Evolutionary conservation across 2,888 invertebrate genomes (phyloP), one percentile per base, ranked within the genome.

Genomic region (Melinaea menophilus): DNA sequence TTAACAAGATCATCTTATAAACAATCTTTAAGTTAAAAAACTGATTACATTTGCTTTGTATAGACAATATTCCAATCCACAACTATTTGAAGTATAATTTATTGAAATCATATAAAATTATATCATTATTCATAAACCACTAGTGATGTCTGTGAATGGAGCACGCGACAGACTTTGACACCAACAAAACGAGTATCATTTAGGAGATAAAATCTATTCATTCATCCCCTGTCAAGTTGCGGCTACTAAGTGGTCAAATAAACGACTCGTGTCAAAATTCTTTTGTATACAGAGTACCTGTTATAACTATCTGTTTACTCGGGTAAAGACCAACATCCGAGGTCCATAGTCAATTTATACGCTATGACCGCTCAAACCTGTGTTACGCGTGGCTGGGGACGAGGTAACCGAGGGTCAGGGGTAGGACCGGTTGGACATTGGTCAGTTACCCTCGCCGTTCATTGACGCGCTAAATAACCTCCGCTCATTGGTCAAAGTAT

Each of bases 241-340:
- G 84, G 79, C 84, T 85, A 85, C 81, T 85, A 80, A 85, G 84
- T 84, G 90, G 88, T 80, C 85, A 81, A 80, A 86, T 79, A 80
- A 76, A 86, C 77, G 72, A 78, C 77, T 79, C 84, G 84, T 88
- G 89, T 84, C 89, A 83, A 83, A 82, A 75, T 71, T 72, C 79
- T 77, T 80, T 86, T 85, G 80, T 86, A 56, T 46, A 63, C 72
- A 70, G 69, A 79, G 80, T 86, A 87, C 85, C 86, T 88, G 84
- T 83, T 78, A 78, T 76, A 68, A 72, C 76, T 73, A 74, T 78
- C 76, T 82, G 77, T 84, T 86, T 87, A 85, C 81, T 78, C 77
- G 77, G 76, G 75, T 71, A 73, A 74, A 77, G 70, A 73, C 76
- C 81, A 88, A 83, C 90, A 90, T 90, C 90, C 88, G 77, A 77